phyloP scores from a whole-genome alignment of 2,888 invertebrate species.

The Amiota communis region DNA sequence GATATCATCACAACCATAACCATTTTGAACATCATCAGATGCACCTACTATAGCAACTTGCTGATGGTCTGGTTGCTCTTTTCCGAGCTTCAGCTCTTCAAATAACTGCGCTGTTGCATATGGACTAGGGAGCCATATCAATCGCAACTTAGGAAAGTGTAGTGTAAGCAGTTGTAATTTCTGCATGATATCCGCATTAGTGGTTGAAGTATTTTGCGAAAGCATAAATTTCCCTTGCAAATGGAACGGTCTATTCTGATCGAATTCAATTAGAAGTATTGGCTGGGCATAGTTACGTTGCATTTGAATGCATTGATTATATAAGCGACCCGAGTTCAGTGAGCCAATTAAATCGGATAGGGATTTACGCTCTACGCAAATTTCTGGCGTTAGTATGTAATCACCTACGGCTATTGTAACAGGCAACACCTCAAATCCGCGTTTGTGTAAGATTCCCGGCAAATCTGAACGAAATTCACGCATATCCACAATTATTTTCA shows the following conservation, averaged over 20 bases:
- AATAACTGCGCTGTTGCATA: constrained; percentile 97
- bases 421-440: constrained; percentile 93
- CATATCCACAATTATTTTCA: constrained; percentile 92
- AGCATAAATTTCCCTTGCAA: constrained; percentile 89
- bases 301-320: constrained; percentile 96
- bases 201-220: constrained; percentile 80
- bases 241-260: constrained; percentile 92
- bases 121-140: constrained; percentile 97
- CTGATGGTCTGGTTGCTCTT: constrained; percentile 84
- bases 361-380: constrained; percentile 97
- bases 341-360: constrained; percentile 97
- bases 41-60: constrained; percentile 83
- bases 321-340: constrained; percentile 93
- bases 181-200: constrained; percentile 84
- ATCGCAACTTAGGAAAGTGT: constrained; percentile 92
- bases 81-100: constrained; percentile 92
- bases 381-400: constrained; percentile 96
- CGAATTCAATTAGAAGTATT: constrained; percentile 95
- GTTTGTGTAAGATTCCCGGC: constrained; percentile 92
- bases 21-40: constrained; percentile 74
- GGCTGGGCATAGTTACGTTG: constrained; percentile 89
- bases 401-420: constrained; percentile 94
- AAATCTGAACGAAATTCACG: constrained; percentile 97
- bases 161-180: constrained; percentile 94
- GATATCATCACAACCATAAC: constrained; percentile 53